A percentile compares a stretch with the other conserved stretches of the same genome.
phyloP scores from a whole-genome alignment of 2,113 vertebrate species.

The Pithys albifrons region DNA sequence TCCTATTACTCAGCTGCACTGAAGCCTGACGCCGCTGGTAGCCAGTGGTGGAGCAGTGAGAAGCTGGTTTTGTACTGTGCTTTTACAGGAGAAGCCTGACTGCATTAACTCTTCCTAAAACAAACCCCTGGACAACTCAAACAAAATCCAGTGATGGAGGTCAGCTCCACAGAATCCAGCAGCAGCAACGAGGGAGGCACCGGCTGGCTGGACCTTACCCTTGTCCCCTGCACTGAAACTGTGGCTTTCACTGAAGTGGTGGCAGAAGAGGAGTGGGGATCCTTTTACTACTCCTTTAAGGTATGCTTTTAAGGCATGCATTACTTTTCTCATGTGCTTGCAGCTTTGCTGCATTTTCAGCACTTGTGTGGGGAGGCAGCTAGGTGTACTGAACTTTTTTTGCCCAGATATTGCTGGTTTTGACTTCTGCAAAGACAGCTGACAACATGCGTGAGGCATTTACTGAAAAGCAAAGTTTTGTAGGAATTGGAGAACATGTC shows the following conservation, averaged over 20 bases:
- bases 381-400: background rate
- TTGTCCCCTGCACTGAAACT: constrained; percentile 52
- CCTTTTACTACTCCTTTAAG: constrained; percentile 81
- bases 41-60: constrained; percentile 47
- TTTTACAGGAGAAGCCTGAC: background rate
- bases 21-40: constrained; percentile 55
- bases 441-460: background rate
- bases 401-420: background rate
- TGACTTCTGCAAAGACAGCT: background rate
- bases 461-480: background rate
- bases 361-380: background rate
- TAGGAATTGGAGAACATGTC: background rate
- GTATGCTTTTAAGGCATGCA: constrained; percentile 43
- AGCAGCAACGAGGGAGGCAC: background rate
- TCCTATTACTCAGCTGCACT: constrained; percentile 36
- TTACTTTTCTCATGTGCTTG: background rate
- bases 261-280: constrained; percentile 72
- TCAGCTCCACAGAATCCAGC: constrained; percentile 57
- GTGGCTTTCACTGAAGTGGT: constrained; percentile 65
- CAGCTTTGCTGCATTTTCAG: background rate
- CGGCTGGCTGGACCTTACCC: constrained; percentile 15
- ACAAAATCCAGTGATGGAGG: constrained; percentile 58
- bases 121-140: background rate
- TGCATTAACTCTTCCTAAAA: constrained; percentile 27
- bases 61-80: background rate